phyloP scores from a whole-genome alignment of 1,140 invertebrate species.

The Brevipalpus yothersi region DNA sequence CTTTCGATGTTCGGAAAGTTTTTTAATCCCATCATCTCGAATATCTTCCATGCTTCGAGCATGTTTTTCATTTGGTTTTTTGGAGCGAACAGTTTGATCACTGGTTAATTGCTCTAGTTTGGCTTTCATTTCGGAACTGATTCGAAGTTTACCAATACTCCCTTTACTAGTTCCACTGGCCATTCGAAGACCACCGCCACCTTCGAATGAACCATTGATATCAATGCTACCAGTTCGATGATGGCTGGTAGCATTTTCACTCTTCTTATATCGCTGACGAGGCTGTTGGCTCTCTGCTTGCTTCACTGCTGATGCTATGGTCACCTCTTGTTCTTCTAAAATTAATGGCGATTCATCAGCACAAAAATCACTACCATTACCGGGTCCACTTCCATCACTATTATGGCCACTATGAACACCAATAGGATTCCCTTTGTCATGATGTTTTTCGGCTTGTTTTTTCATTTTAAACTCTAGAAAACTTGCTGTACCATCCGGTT shows the following conservation, averaged over 20 bases:
- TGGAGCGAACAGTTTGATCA: slow-evolving; percentile 42
- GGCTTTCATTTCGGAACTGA: slow-evolving; percentile 73
- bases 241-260: slow-evolving; percentile 1
- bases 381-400: background rate
- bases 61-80: slow-evolving; percentile 6
- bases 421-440: background rate
- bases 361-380: background rate
- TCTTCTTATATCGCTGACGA: background rate
- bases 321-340: background rate
- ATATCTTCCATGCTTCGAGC: slow-evolving; percentile 23
- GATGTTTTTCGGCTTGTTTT: slow-evolving; percentile 31
- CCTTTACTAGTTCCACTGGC: slow-evolving; percentile 32
- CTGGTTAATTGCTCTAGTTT: slow-evolving; percentile 48
- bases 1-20: slow-evolving; percentile 58
- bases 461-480: slow-evolving; percentile 70
- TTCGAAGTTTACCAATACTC: slow-evolving; percentile 64
- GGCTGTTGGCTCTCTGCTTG: background rate
- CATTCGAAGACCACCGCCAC: background rate
- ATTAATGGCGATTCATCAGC: background rate
- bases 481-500: slow-evolving; percentile 29
- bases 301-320: background rate
- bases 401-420: background rate
- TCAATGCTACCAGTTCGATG: background rate
- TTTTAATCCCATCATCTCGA: slow-evolving; percentile 26
- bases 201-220: background rate